phyloP scores from a whole-genome alignment of 2,888 invertebrate species.

The Cryptus armator region DNA sequence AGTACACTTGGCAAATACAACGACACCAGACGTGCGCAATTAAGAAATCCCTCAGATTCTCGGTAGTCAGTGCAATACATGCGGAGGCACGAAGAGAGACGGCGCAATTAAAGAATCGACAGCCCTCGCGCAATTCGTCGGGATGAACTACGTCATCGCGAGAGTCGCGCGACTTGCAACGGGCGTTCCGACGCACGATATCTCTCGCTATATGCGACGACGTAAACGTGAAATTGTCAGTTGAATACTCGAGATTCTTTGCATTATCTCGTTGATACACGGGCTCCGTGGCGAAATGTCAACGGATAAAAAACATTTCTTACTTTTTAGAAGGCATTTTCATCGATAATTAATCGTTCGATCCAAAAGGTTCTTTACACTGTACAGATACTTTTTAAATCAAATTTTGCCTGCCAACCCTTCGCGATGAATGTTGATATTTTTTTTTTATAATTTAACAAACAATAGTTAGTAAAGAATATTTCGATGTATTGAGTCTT shows the following conservation, averaged over 20 bases:
- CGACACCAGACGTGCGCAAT: conserved; percentile 77
- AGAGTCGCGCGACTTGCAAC: conserved; percentile 31
- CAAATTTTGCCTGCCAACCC: no score
- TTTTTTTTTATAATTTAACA: no score
- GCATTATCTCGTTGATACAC: background rate
- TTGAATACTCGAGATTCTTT: conserved; percentile 53
- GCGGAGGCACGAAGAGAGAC: conserved; percentile 46
- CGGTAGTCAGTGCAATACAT: conserved; percentile 75
- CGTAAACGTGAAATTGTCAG: conserved; percentile 36
- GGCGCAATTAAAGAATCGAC: conserved; percentile 83
- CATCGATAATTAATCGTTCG: no score
- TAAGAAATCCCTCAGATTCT: conserved; percentile 83
- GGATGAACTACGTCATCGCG: conserved; percentile 72
- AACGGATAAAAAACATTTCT: background rate
- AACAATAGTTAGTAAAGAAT: no score
- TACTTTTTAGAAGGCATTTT: background rate
- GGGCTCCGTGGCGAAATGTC: background rate
- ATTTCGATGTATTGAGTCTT: no score
- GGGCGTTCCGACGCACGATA: conserved; percentile 37
- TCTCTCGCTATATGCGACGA: background rate
- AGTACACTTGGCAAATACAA: conserved; percentile 62
- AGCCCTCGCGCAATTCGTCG: conserved; percentile 76
- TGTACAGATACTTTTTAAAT: no score
- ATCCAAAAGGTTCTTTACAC: no score
- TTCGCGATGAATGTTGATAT: no score